Evolutionary conservation across 1,140 invertebrate species (phyloP).

Genomic region (Drosophila arizonae): DNA sequence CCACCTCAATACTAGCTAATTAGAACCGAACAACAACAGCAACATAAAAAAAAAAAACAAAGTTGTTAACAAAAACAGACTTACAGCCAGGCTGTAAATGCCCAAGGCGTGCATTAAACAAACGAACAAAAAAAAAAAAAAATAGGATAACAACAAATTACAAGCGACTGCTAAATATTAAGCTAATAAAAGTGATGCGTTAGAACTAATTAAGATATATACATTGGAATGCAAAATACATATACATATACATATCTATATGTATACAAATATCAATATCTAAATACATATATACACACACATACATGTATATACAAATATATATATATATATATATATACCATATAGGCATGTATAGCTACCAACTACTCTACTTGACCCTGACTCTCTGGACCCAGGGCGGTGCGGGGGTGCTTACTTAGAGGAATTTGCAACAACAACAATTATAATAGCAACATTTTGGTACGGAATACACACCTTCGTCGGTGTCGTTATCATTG

Average conservation of each 20-base stretch:
- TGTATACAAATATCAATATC: background rate
- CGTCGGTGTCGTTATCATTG: conserved; percentile 70
- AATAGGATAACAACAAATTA: background rate
- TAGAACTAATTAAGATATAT: conserved; percentile 6
- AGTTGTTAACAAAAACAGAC: conserved; percentile 50
- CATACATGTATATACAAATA: conserved; percentile 83
- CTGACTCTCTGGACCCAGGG: too few relatives aligned
- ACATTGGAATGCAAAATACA: background rate
- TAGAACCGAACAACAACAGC: conserved; percentile 27
- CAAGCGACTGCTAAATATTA: conserved; percentile 4
- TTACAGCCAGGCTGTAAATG: background rate
- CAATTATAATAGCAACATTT: conserved; percentile 41
- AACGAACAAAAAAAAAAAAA: too few relatives aligned
- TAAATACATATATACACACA: conserved; percentile 45
- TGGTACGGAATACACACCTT: conserved; percentile 55
- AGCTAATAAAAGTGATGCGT: background rate
- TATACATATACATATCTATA: conserved; percentile 80
- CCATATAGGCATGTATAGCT: background rate
- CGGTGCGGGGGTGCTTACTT: background rate
- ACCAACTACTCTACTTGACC: background rate
- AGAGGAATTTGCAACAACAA: conserved; percentile 41
- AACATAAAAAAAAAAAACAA: conserved; percentile 10
- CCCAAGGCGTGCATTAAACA: background rate
- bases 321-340: conserved; percentile 68
- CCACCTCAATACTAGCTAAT: conserved; percentile 14